A percentile compares a stretch with the other conserved stretches of the same genome.
Conservation (phyloP, 2,113 vertebrate genomes). For the Cyanoramphus novaezelandiae region DNA sequence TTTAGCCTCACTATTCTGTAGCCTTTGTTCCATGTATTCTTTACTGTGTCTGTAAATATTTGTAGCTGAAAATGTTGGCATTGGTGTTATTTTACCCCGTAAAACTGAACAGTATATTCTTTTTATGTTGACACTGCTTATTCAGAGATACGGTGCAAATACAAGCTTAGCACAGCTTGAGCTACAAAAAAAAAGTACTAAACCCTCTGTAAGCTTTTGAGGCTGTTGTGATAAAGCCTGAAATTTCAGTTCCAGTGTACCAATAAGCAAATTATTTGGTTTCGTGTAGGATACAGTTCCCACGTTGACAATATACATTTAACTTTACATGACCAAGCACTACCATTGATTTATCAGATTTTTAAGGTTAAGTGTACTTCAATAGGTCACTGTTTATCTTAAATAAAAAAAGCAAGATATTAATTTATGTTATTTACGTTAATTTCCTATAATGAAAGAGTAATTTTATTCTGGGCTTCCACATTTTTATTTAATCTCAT, state of each 20-base stretch:
- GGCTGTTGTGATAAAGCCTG: neutral
- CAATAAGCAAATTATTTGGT: neutral
- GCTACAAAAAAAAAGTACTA: neutral
- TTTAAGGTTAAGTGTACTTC: neutral
- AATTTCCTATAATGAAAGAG: neutral
- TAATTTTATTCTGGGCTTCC: neutral
- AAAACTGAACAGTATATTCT: neutral
- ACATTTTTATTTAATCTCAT: neutral
- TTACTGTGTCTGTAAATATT: neutral
- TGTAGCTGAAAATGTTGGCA: neutral
- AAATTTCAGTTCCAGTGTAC: neutral
- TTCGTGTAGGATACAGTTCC: neutral
- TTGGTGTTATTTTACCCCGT: neutral
- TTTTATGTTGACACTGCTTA: neutral
- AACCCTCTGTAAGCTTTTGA: neutral
- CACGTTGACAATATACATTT: neutral
- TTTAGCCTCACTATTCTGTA: neutral
- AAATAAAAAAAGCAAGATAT: neutral
- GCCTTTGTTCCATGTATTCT: neutral
- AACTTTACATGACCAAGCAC: neutral
- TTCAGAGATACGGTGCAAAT: neutral
- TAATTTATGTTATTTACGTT: neutral
- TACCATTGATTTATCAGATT: neutral
- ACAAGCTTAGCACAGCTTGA: neutral
- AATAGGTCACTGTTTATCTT: neutral